Conservation (phyloP, 2,113 vertebrate genomes). For the Cyphomyrus discorhynchus region DNA sequence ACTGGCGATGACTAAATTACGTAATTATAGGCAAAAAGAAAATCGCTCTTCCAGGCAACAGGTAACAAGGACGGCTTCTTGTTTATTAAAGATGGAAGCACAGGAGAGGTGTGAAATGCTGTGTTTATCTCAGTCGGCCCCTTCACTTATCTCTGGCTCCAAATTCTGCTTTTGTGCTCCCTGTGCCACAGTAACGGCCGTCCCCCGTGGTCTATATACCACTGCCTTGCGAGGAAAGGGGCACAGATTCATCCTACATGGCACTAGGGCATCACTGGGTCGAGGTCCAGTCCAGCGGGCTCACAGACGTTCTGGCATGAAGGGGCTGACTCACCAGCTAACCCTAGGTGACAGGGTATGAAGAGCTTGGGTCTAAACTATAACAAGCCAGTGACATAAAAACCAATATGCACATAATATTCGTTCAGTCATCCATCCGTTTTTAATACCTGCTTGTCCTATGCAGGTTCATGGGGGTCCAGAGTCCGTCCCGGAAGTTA, state of each 20-base stretch:
- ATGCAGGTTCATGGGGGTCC: not conserved
- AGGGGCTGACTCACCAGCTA: not conserved
- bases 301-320: not conserved
- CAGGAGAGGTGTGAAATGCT: not conserved
- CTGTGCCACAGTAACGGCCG: not conserved
- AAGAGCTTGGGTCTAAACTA: not conserved
- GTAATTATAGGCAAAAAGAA: not conserved
- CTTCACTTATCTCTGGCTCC: not conserved
- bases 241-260: not conserved
- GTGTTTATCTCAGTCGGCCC: not conserved
- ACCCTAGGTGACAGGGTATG: not conserved
- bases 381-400: not conserved
- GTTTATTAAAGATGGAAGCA: not conserved
- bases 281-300: not conserved
- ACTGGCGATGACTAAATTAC: not conserved
- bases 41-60: not conserved
- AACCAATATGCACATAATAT: not conserved
- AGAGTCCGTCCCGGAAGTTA: not conserved
- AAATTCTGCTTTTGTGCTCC: not conserved
- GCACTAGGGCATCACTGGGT: not conserved
- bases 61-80: not conserved
- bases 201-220: not conserved
- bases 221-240: not conserved
- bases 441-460: not conserved
- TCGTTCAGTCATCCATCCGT: not conserved